Evolutionary conservation across 2,797 vertebrate species (phyloP), one percentile per base, ranked within the genome.

Genomic region (Gila robusta): DNA sequence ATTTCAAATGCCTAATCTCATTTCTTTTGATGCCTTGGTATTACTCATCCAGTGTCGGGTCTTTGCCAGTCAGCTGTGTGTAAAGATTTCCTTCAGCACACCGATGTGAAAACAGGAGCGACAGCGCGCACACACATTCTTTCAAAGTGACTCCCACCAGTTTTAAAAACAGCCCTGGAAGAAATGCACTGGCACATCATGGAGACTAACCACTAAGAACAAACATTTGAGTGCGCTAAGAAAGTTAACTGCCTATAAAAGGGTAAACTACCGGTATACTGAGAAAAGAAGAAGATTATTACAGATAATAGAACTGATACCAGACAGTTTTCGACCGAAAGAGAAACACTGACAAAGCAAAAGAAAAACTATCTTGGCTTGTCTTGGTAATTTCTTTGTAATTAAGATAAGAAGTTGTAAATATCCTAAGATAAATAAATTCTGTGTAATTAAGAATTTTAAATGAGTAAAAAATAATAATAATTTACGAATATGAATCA

Each of bases 101-200:
- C 17, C 39, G 3, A 77, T 83, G 87, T 82, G 83, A 90, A 59
- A 86, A 88, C 59, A 52, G 67, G 5, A 64, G 14, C 32, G 67
- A 83, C 79, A 37, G 39, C 59, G 7, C 52, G 62, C 67, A 67
- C 59, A 52, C 71, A 69, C 47, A 79, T 67, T 52, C 79, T 52
- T 69, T 81, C 44, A 81, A 67, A 81, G 64, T 52, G 64, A 81
- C 81, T 82, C 44, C 79, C 74, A 77, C 47, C 73, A n/a, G 47
- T 54, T 79, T 79, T 56, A 83, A 72, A 87, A 72, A 28, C 49
- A 87, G 74, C 39, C 23, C 41, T 35, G 26, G 74, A 37, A 73
- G 54, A 66, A 69, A 14, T 67, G 23, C 44, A 44, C 35, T 52
- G 37, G 23, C 62, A 77, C 9, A n/a, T 67, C 39, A 72, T 23